Evolutionary conservation across 2,888 invertebrate species (phyloP).

Genomic region (Tenthredo scrophulariae): DNA sequence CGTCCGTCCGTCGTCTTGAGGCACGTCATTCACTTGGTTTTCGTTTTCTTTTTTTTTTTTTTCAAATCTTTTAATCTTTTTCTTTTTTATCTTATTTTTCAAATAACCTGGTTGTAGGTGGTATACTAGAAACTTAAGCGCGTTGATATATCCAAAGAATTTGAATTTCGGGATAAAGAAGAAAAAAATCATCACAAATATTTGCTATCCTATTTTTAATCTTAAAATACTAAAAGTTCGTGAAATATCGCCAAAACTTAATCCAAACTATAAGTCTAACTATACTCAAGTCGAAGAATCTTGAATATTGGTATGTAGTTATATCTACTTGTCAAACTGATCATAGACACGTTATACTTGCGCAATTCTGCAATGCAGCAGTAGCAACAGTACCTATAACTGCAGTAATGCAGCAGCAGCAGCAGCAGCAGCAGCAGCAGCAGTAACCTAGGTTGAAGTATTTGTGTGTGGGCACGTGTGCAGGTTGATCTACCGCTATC

Average conservation of each 20-base stretch:
- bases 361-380: constrained; percentile 5
- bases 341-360: neutral
- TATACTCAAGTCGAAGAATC: neutral
- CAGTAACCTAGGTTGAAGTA: constrained; percentile 2
- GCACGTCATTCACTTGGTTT: constrained; percentile 23
- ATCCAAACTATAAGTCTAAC: no score
- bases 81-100: neutral
- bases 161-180: no score
- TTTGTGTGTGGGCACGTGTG: constrained; percentile 40
- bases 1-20: neutral
- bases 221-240: no score
- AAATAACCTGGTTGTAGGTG: no score
- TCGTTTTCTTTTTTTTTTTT: no score
- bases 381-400: neutral
- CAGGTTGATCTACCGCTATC: constrained; percentile 38
- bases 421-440: neutral
- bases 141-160: no score
- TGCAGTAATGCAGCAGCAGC: neutral
- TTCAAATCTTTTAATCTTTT: neutral
- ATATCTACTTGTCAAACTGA: constrained; percentile 1
- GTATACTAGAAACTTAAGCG: no score
- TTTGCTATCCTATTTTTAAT: no score
- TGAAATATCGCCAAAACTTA: no score
- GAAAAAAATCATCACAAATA: no score
- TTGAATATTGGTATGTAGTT: neutral